Conservation (phyloP, 2,888 invertebrate species). For the Cistogaster globosa region DNA sequence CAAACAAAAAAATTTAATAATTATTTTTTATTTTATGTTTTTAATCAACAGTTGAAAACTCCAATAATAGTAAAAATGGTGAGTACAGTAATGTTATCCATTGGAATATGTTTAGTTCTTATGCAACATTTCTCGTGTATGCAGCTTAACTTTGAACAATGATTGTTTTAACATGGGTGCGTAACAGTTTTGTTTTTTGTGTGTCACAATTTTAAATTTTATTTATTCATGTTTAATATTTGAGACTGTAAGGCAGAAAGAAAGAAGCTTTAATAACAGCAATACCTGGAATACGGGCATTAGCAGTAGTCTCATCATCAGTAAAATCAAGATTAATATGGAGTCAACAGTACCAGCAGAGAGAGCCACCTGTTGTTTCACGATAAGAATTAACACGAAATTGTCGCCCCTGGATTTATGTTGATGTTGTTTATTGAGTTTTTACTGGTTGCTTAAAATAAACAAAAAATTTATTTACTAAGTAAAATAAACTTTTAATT, state of each 20-base stretch:
- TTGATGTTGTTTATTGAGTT: constrained; percentile 11
- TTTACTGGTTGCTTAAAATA: neutral
- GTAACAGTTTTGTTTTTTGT: constrained; percentile 37
- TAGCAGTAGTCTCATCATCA: constrained; percentile 27
- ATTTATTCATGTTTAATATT: constrained; percentile 37
- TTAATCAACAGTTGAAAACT: neutral
- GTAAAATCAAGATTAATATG: constrained; percentile 11
- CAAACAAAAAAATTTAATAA: neutral
- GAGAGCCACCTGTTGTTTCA: constrained; percentile 33
- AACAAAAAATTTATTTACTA: neutral
- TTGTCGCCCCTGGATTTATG: constrained; percentile 67
- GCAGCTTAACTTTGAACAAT: constrained; percentile 9
- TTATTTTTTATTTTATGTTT: constrained; percentile 24
- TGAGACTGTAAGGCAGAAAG: neutral
- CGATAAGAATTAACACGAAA: constrained; percentile 63
- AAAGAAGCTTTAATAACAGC: constrained; percentile 50
- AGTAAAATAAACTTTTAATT: constrained; percentile 23
- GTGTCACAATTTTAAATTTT: constrained; percentile 4
- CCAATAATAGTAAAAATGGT: constrained; percentile 42
- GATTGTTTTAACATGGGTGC: constrained; percentile 60
- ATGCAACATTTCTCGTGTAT: constrained; percentile 22
- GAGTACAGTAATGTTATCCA: constrained; percentile 48
- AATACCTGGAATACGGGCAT: constrained; percentile 25
- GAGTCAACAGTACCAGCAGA: constrained; percentile 25
- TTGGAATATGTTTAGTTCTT: constrained; percentile 29